These are phyloP conservation scores for Herpetotheres cachinnans DNA, from an alignment of 2,113 vertebrate species.

Conservation along the genomic window DNA sequence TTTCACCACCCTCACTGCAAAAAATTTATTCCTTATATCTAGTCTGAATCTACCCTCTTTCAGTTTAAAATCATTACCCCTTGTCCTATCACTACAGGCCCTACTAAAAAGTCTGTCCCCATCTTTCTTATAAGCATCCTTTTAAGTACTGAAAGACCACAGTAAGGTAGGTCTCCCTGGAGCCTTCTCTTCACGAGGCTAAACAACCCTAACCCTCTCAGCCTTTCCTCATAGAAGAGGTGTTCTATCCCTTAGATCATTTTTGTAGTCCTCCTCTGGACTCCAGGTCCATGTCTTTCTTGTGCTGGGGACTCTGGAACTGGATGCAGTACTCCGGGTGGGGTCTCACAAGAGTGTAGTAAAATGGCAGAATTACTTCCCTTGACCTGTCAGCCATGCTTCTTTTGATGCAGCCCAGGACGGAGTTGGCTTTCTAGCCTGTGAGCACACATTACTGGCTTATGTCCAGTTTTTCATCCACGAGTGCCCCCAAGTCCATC, in stretches of 20 bases:
- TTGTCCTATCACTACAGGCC: too few relatives aligned
- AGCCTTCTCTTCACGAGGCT: not conserved
- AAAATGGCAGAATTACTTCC: too few relatives aligned
- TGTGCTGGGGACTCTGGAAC: not conserved
- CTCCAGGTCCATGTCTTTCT: not conserved
- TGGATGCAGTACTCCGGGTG: not conserved
- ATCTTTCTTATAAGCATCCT: accelerated
- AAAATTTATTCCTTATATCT: too few relatives aligned
- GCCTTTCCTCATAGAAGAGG: accelerated
- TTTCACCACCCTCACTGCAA: too few relatives aligned
- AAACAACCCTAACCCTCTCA: not conserved
- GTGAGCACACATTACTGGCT: not conserved
- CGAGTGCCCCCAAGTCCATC: too few relatives aligned
- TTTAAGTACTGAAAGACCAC: not conserved
- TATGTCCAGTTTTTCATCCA: too few relatives aligned
- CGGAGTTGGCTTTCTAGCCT: not conserved
- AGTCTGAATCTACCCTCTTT: too few relatives aligned
- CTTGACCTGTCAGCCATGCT: accelerated
- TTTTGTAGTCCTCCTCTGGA: not conserved
- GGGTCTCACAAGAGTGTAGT: not conserved
- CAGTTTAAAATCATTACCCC: too few relatives aligned
- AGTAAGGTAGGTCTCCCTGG: not conserved
- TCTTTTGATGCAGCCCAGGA: not conserved
- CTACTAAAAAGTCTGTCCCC: too few relatives aligned
- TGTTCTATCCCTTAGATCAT: accelerated